Evolutionary conservation across 2,113 vertebrate species (phyloP).

Genomic region (Amphiprion percula): DNA sequence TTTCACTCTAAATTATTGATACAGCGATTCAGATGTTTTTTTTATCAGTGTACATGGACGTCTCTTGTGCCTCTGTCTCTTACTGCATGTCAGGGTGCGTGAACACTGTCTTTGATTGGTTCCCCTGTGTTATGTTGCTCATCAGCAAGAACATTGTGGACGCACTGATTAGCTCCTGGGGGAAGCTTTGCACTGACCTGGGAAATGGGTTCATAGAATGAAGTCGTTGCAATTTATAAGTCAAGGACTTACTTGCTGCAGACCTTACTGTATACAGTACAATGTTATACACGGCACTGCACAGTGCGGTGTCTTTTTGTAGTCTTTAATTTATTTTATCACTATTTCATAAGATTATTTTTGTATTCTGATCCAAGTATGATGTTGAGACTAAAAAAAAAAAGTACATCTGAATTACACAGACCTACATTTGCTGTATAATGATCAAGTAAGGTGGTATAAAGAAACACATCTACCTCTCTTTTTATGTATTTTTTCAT

Average conservation of each 20-base stretch:
- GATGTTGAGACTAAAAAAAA: neutral
- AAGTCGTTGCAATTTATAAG: constrained; percentile 23
- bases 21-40: constrained; percentile 17
- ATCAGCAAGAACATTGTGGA: constrained; percentile 44
- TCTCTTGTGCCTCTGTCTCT: constrained; percentile 17
- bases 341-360: neutral
- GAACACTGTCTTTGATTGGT: constrained; percentile 46
- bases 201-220: constrained; percentile 21
- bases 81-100: constrained; percentile 29
- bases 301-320: neutral
- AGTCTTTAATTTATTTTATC: neutral
- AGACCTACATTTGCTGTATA: neutral
- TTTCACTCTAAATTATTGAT: neutral
- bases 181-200: constrained; percentile 44
- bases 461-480: neutral
- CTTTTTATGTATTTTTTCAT: neutral
- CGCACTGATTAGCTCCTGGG: constrained; percentile 62
- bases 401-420: neutral
- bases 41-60: neutral
- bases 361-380: neutral
- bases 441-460: neutral
- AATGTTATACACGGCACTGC: neutral
- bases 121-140: constrained; percentile 56
- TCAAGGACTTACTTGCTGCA: constrained; percentile 6
- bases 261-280: neutral